A percentile compares a stretch with the other conserved stretches of the same genome.
Conservation (phyloP, 2,888 invertebrate genomes). For the Notodromas monacha region DNA sequence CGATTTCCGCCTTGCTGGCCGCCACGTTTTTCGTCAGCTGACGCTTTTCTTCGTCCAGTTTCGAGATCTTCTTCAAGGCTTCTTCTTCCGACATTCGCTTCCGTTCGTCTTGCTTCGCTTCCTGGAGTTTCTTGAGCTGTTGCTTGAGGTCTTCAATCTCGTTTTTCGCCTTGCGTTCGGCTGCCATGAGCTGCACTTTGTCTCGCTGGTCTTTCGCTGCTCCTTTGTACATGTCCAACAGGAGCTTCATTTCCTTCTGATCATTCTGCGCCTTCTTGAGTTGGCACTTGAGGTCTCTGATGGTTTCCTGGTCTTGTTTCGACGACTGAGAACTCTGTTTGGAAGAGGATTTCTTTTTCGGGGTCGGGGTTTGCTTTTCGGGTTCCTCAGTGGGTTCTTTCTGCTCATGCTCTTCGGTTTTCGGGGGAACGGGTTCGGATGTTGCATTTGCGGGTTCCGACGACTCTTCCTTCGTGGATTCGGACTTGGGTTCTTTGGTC, state of each 20-base stretch:
- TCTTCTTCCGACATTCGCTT: slow-evolving; percentile 79
- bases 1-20: slow-evolving; percentile 37
- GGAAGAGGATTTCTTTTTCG: no score
- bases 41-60: slow-evolving; percentile 67
- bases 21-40: slow-evolving; percentile 47
- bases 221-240: slow-evolving; percentile 90
- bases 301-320: neutral
- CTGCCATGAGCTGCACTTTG: slow-evolving; percentile 38
- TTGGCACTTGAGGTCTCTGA: neutral
- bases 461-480: no score
- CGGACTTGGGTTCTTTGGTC: no score
- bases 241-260: slow-evolving; percentile 68
- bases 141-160: slow-evolving; percentile 49
- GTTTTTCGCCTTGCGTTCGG: slow-evolving; percentile 51
- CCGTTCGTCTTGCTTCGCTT: slow-evolving; percentile 59
- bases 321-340: no score
- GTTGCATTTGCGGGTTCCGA: no score
- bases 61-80: slow-evolving; percentile 65
- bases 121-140: slow-evolving; percentile 22
- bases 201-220: slow-evolving; percentile 81
- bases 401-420: no score
- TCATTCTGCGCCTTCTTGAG: slow-evolving; percentile 57
- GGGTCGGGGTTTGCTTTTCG: no score
- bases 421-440: no score
- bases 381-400: no score